phyloP scores from a whole-genome alignment of 2,888 invertebrate species.

The Cerastis leucographa region DNA sequence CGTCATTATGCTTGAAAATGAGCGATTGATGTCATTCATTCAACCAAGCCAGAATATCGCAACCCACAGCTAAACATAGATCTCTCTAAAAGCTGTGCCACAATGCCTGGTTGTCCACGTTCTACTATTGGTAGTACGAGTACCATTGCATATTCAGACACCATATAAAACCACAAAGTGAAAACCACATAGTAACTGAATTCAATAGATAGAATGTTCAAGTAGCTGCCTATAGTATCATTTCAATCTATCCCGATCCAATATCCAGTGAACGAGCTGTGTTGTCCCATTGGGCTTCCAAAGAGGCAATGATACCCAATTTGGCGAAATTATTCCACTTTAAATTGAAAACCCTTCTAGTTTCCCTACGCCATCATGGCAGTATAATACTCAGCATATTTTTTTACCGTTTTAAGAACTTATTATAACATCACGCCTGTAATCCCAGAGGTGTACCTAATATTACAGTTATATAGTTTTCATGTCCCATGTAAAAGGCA shows the following conservation, averaged over 20 bases:
- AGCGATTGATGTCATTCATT: background rate
- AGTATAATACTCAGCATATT: background rate
- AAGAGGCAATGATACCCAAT: constrained; percentile 47
- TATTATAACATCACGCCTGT: too few species aligned
- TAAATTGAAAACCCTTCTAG: constrained; percentile 34
- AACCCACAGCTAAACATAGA: background rate
- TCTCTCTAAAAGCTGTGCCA: background rate
- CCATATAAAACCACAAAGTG: background rate
- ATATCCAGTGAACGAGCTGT: constrained; percentile 29
- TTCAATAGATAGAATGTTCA: background rate
- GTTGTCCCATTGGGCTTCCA: constrained; percentile 27
- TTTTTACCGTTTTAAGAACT: too few species aligned
- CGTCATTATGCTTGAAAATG: too few species aligned
- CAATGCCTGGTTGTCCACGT: background rate
- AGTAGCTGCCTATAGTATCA: background rate
- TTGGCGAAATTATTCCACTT: constrained; percentile 22
- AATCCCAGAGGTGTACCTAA: too few species aligned
- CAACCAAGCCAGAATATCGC: background rate
- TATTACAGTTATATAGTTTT: too few species aligned
- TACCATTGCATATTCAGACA: background rate
- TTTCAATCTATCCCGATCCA: constrained; percentile 29
- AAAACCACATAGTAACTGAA: background rate
- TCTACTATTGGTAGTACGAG: too few species aligned
- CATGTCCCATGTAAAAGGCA: too few species aligned
- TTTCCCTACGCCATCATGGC: background rate